Conservation (phyloP, 2,797 vertebrate genomes). For the Selene dorsalis region DNA sequence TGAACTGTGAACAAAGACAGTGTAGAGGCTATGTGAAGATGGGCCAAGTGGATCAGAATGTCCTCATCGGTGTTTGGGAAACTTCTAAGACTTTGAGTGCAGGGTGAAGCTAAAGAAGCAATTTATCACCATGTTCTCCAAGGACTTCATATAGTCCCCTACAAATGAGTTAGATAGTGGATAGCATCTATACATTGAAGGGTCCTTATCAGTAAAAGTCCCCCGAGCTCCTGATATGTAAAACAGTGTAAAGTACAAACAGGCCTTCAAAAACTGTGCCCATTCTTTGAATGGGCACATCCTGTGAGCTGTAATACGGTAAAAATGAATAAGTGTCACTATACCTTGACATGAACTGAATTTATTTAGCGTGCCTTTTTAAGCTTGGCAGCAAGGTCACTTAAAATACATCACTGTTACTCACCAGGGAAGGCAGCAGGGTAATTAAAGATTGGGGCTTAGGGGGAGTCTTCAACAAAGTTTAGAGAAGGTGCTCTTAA, state of each 20-base stretch:
- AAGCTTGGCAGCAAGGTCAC: conserved; percentile 28
- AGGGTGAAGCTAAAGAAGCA: background rate
- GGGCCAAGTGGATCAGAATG: background rate
- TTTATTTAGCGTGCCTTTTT: conserved; percentile 45
- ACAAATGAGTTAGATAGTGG: conserved; percentile 5
- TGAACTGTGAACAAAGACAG: background rate
- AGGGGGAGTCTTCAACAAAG: conserved; percentile 25
- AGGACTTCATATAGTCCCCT: background rate
- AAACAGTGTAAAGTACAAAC: conserved; percentile 14
- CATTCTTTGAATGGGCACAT: too few relatives aligned
- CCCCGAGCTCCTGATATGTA: background rate
- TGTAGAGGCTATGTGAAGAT: background rate
- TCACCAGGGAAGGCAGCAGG: conserved; percentile 31
- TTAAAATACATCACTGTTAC: conserved; percentile 37
- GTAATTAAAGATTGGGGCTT: conserved; percentile 38
- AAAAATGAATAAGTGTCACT: conserved; percentile 44
- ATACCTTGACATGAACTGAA: conserved; percentile 40
- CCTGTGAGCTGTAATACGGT: conserved; percentile 19
- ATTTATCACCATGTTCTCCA: conserved; percentile 3
- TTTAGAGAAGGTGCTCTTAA: conserved; percentile 5
- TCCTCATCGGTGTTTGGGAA: background rate
- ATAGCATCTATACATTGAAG: background rate
- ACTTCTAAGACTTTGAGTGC: background rate
- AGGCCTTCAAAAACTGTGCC: background rate
- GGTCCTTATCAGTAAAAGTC: background rate